These are phyloP conservation scores for Bos taurus DNA, from an alignment of 2,113 vertebrate species.

Conservation along the genomic window DNA sequence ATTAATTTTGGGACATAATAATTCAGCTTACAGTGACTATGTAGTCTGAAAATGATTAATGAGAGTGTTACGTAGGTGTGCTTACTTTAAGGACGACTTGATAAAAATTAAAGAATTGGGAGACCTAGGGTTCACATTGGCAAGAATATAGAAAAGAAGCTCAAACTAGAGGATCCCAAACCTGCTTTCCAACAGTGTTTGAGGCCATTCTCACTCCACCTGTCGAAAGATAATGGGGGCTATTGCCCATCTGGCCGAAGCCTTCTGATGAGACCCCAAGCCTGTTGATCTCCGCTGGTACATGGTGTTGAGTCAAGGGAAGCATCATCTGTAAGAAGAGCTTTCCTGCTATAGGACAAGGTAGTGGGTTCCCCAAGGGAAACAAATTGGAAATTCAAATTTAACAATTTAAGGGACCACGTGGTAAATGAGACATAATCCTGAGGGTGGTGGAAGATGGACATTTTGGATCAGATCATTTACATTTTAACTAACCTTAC, in stretches of 20 bases:
- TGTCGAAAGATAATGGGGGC: background rate
- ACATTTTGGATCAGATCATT: background rate
- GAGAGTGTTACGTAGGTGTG: background rate
- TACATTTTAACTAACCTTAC: background rate
- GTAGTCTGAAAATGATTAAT: background rate
- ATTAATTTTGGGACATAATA: background rate
- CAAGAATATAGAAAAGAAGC: background rate
- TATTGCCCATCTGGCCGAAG: fast-evolving
- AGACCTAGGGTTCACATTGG: background rate
- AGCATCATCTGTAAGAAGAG: background rate
- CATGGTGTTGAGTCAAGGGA: background rate
- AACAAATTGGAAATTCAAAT: background rate
- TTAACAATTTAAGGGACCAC: background rate
- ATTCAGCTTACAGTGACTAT: background rate
- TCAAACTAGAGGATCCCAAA: background rate
- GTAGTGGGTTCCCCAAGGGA: background rate
- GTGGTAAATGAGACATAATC: background rate
- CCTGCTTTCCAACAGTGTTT: background rate
- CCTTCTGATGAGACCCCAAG: background rate
- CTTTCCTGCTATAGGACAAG: background rate
- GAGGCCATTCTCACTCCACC: background rate
- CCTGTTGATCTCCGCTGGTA: background rate
- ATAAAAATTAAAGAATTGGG: background rate
- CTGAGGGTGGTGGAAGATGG: background rate
- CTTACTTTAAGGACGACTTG: background rate